phyloP scores from a whole-genome alignment of 2,888 invertebrate species.

The Hoplodrina ambigua region DNA sequence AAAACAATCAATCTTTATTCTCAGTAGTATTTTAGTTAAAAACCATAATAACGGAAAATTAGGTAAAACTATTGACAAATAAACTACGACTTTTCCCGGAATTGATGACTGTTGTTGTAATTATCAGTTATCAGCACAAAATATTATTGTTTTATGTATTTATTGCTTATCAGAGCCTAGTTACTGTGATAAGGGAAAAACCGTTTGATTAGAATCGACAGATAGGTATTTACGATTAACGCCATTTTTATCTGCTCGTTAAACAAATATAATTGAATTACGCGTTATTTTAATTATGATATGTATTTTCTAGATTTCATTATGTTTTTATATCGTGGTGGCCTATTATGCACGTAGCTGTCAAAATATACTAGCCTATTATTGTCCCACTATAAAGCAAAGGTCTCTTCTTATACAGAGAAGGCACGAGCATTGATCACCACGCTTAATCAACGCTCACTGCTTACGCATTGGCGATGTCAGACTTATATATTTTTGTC shows the following conservation, averaged over 20 bases:
- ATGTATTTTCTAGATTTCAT: constrained; percentile 8
- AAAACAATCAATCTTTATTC: too few species aligned
- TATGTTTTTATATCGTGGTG: too few species aligned
- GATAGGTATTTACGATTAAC: constrained; percentile 30
- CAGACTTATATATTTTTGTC: too few species aligned
- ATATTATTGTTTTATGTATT: constrained; percentile 53
- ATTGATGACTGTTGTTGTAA: constrained; percentile 28
- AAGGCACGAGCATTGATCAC: too few species aligned
- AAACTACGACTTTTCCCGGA: constrained; percentile 37
- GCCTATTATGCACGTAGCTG: too few species aligned
- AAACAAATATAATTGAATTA: constrained; percentile 39
- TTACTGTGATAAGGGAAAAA: constrained; percentile 38
- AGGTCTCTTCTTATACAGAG: too few species aligned
- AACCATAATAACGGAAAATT: constrained; percentile 12
- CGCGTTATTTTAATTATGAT: constrained; percentile 37
- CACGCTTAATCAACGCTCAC: too few species aligned
- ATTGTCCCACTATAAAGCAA: too few species aligned
- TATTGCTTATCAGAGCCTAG: constrained; percentile 35
- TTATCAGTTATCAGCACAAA: constrained; percentile 32
- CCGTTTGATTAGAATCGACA: constrained; percentile 26
- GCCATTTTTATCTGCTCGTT: constrained; percentile 31
- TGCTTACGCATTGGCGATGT: too few species aligned
- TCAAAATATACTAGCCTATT: too few species aligned
- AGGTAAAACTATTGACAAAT: background rate
- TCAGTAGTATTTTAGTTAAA: too few species aligned